These are phyloP conservation scores for Pitangus sulphuratus DNA, from an alignment of 2,797 vertebrate genomes.

Conservation along the genomic window DNA sequence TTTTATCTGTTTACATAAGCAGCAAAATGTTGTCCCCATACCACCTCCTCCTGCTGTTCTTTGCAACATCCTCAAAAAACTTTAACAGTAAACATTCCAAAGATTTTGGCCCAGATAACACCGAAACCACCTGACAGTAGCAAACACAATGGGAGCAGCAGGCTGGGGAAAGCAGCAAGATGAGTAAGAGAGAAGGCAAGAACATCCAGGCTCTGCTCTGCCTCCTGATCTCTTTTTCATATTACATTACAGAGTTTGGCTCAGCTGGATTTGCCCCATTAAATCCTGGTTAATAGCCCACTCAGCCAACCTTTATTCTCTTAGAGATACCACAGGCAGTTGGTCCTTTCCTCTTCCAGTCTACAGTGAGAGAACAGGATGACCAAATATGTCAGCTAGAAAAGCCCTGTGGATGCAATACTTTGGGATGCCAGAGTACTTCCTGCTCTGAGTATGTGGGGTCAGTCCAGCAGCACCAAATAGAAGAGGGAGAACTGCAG, in stretches of 20 bases:
- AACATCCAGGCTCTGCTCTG: not conserved
- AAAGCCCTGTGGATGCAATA: not conserved
- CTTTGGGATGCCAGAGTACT: not conserved
- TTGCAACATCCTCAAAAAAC: not conserved
- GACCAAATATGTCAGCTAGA: not conserved
- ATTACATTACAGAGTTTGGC: not conserved
- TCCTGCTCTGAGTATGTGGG: accelerated
- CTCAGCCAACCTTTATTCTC: not conserved
- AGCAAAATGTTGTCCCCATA: not conserved
- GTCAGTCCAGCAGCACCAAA: not conserved
- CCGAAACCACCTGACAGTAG: not conserved
- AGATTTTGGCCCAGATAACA: not conserved
- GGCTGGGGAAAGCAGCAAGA: not conserved
- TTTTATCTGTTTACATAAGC: not conserved
- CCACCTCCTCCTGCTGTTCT: not conserved
- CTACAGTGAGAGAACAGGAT: not conserved
- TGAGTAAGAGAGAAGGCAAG: not conserved
- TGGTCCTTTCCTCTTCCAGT: not conserved
- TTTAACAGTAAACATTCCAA: not conserved
- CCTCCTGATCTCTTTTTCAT: not conserved
- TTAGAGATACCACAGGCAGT: not conserved
- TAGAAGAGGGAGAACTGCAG: not conserved
- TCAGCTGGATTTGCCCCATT: not conserved
- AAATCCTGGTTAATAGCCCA: not conserved
- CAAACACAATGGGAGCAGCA: not conserved